These are phyloP conservation scores for Pyrgus malvae DNA, from an alignment of 2,888 invertebrate species.

Conservation along the genomic window DNA sequence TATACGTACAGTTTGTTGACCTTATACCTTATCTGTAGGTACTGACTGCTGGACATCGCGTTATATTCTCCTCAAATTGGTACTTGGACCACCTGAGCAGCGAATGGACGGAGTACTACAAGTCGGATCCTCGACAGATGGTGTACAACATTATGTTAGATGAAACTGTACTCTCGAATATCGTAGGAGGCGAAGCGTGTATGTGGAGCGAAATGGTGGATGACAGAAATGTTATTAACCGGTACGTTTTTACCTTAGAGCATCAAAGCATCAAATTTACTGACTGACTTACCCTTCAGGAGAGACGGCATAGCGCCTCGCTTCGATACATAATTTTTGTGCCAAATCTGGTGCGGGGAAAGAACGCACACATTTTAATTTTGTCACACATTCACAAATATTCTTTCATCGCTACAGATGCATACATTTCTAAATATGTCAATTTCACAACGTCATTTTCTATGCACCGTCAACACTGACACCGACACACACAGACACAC, in stretches of 20 bases:
- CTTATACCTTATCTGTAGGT: conserved; percentile 60
- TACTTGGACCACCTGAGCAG: conserved; percentile 88
- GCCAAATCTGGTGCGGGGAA: no score
- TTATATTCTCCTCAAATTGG: conserved; percentile 92
- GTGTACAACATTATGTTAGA: conserved; percentile 62
- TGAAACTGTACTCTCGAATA: conserved; percentile 80
- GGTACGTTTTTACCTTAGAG: conserved; percentile 53
- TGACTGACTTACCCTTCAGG: no score
- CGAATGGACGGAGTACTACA: conserved; percentile 87
- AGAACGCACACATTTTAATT: no score
- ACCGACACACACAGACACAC: no score
- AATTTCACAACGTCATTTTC: no score
- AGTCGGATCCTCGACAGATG: conserved; percentile 85
- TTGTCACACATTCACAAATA: no score
- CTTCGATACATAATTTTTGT: no score
- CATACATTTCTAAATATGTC: no score
- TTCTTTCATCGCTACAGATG: no score
- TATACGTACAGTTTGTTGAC: neutral
- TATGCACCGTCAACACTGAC: no score
- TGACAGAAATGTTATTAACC: conserved; percentile 78
- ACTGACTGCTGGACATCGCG: conserved; percentile 83
- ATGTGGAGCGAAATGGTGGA: conserved; percentile 96
- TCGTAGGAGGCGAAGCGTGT: conserved; percentile 95
- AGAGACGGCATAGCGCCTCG: no score
- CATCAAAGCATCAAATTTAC: no score